Base-by-base conservation (phyloP, 2,888 invertebrate genomes). In the Aplocera efformata region DNA sequence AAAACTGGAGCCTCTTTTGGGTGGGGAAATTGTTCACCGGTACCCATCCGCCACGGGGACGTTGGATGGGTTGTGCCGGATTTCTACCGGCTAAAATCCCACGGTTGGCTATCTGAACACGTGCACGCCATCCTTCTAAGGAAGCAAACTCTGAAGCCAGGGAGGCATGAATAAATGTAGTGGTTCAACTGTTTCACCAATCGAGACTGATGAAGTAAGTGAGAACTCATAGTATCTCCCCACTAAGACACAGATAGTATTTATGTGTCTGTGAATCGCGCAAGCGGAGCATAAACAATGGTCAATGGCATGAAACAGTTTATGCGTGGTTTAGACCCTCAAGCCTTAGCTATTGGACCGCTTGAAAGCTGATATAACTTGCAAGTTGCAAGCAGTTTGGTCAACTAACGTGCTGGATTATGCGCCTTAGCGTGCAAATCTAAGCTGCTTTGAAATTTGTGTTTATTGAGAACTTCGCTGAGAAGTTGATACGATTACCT, bases 231-330 rank as follows among this genome's bases (percentile, higher is more conserved):
- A 39, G 62, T 63, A 60, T 20, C 23, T 39, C 40, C 17, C 21
- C n/a, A 32, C 31, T 39, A 48, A 50, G 39, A 40, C 45, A 37
- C 37, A 55, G 57, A 58, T 60, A 48, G 69, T 78, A 79, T 79
- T 80, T 79, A 80, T 79, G 77, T 60, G 79, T 79, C 78, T 79
- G 72, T 63, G 73, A 58, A 62, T 63, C 52, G 59, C 57, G 48
- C 56, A 59, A 57, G 55, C 60, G 54, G 55, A 46, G 56, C 72
- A 71, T 79, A 73, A 79, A 73, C 77, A 75, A 77, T 62, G 56
- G 56, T 49, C 68, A 72, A 65, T 70, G 68, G 67, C 50, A 62
- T 56, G 72, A 63, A 74, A 73, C 72, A 66, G 76, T 76, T 72
- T 76, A 72, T 72, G 70, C 39, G 32, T 42, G 32, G 45, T 35